Evolutionary conservation across 2,888 invertebrate genomes (phyloP).

Genomic region (Heliconius ismenius): DNA sequence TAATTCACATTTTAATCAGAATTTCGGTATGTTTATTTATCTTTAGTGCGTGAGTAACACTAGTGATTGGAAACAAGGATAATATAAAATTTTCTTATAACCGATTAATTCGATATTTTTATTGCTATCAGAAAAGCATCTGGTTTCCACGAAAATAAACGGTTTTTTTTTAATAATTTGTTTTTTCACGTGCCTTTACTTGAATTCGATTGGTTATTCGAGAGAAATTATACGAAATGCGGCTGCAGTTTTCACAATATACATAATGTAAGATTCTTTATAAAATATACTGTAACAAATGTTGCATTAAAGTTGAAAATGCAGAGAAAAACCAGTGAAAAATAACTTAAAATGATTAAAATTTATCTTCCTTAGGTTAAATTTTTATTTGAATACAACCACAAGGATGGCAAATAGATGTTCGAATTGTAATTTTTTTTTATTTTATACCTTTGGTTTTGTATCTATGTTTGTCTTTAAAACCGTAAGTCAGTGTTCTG

Average conservation of each 20-base stretch:
- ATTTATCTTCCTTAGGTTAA: too few relatives aligned
- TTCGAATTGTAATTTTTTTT: too few relatives aligned
- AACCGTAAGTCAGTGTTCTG: neutral
- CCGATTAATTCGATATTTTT: neutral
- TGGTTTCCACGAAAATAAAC: conserved; percentile 1
- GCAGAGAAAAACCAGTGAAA: too few relatives aligned
- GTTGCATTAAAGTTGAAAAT: too few relatives aligned
- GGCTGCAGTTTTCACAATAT: conserved; percentile 10
- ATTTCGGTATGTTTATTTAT: conserved; percentile 5
- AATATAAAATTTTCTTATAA: neutral
- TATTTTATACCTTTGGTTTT: too few relatives aligned
- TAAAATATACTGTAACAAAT: too few relatives aligned
- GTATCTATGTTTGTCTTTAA: neutral
- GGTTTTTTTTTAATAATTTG: neutral
- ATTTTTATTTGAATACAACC: too few relatives aligned
- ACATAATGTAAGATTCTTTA: neutral
- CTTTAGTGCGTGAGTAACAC: neutral
- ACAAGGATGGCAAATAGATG: too few relatives aligned
- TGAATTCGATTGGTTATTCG: neutral
- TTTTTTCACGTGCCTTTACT: neutral
- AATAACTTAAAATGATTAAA: too few relatives aligned
- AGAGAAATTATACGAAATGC: neutral
- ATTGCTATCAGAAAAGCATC: neutral
- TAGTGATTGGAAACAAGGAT: neutral
- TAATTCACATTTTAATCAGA: neutral